These are phyloP conservation scores for Fragum fragum DNA, from an alignment of 2,888 invertebrate genomes.

Conservation along the genomic window DNA sequence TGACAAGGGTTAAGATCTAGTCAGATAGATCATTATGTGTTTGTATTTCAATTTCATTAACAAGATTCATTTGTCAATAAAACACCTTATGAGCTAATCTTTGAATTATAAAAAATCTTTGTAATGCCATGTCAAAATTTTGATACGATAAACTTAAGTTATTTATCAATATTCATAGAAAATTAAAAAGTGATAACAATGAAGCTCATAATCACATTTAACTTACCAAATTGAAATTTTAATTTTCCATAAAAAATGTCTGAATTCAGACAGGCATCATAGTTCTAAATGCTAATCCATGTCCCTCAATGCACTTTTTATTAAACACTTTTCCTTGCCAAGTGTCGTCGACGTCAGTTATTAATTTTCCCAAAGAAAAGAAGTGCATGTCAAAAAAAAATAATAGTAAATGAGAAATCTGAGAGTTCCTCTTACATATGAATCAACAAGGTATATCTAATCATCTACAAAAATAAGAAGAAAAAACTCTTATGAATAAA, in stretches of 20 bases:
- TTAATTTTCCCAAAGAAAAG: conserved; percentile 3
- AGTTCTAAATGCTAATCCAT: conserved; percentile 2
- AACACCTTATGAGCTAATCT: conserved; percentile 1
- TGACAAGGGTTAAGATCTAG: not conserved
- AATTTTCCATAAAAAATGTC: conserved; percentile 16
- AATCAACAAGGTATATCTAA: conserved; percentile 29
- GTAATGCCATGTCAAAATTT: conserved; percentile 9
- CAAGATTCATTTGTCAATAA: conserved; percentile 7
- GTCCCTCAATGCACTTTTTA: conserved; percentile 14
- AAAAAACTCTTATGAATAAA: conserved; percentile 25
- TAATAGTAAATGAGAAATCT: conserved; percentile 22
- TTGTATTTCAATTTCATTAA: conserved; percentile 24
- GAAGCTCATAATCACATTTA: conserved; percentile 2
- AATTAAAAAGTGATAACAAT: conserved; percentile 28
- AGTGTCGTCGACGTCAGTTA: conserved; percentile 10
- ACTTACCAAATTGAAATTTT: conserved; percentile 27
- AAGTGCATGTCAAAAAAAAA: conserved; percentile 14
- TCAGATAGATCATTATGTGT: conserved; percentile 7
- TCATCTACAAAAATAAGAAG: conserved; percentile 13
- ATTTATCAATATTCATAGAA: conserved; percentile 23
- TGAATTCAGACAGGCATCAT: not conserved
- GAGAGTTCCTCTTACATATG: conserved; percentile 25
- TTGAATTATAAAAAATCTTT: conserved; percentile 3
- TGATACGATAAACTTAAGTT: not conserved
- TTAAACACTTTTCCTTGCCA: conserved; percentile 17